Evolutionary conservation across 2,113 vertebrate genomes (phyloP).

Genomic region (Cisticola juncidis): DNA sequence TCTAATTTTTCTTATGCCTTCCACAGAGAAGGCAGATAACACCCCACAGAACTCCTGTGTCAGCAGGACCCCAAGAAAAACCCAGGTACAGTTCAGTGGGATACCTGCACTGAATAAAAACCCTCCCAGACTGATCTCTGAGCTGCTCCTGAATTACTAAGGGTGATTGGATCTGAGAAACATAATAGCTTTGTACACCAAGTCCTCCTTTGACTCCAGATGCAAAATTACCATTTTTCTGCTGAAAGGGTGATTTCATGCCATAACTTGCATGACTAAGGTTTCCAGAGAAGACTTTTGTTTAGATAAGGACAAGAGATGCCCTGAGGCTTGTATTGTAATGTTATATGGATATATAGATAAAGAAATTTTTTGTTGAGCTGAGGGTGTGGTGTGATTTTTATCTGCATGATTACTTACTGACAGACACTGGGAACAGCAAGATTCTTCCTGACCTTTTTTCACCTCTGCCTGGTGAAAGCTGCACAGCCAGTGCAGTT

Average conservation of each 20-base stretch:
- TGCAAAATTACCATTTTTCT: conserved; percentile 62
- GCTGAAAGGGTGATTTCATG: conserved; percentile 69
- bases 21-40: neutral
- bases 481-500: neutral
- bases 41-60: accelerated
- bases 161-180: conserved; percentile 49
- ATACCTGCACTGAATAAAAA: neutral
- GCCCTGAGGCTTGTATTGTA: conserved; percentile 65
- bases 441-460: conserved; percentile 39
- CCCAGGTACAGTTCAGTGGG: neutral
- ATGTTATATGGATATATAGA: conserved; percentile 59
- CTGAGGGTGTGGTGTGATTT: conserved; percentile 61
- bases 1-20: neutral
- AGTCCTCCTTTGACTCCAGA: conserved; percentile 60
- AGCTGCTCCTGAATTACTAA: conserved; percentile 24
- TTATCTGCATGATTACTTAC: conserved; percentile 66
- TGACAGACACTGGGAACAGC: conserved; percentile 57
- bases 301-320: conserved; percentile 71
- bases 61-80: neutral
- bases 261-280: conserved; percentile 69
- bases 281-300: conserved; percentile 68
- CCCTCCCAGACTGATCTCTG: neutral
- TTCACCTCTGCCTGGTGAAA: conserved; percentile 26
- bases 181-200: conserved; percentile 41
- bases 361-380: conserved; percentile 57